A percentile compares a stretch with the other conserved stretches of the same genome.
These are phyloP conservation scores for Dryococelus australis DNA, from an alignment of 2,888 invertebrate species.

Conservation along the genomic window DNA sequence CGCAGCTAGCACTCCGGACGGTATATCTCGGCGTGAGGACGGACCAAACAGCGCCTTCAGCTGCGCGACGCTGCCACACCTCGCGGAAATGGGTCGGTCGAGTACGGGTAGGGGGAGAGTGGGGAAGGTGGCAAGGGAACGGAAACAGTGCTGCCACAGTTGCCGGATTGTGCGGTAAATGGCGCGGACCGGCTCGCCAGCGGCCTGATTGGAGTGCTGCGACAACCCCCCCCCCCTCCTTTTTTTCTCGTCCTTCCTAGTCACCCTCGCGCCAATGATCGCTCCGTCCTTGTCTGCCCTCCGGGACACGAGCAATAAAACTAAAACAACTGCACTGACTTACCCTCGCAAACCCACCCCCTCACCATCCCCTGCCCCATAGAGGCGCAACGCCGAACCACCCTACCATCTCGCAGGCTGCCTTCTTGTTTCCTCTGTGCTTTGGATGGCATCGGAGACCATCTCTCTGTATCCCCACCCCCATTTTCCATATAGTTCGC, in stretches of 20 bases:
- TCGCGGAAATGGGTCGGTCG: neutral
- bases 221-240: constrained; percentile 22
- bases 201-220: constrained; percentile 42
- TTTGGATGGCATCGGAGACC: too few species aligned
- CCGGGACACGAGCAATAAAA: neutral
- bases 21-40: too few species aligned
- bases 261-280: neutral
- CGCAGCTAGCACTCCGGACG: too few species aligned
- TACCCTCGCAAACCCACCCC: neutral
- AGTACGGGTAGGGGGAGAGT: too few species aligned
- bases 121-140: neutral
- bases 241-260: neutral
- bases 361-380: too few species aligned
- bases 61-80: neutral
- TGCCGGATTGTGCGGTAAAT: constrained; percentile 37
- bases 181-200: constrained; percentile 36
- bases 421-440: too few species aligned
- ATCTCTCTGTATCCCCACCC: neutral
- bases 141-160: constrained; percentile 29
- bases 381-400: too few species aligned
- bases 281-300: neutral
- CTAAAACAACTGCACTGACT: constrained; percentile 16
- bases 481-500: neutral
- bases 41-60: too few species aligned
- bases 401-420: too few species aligned